Base-by-base conservation (phyloP, 2,113 vertebrate species). In the Ophthalmolycus amberensis region DNA sequence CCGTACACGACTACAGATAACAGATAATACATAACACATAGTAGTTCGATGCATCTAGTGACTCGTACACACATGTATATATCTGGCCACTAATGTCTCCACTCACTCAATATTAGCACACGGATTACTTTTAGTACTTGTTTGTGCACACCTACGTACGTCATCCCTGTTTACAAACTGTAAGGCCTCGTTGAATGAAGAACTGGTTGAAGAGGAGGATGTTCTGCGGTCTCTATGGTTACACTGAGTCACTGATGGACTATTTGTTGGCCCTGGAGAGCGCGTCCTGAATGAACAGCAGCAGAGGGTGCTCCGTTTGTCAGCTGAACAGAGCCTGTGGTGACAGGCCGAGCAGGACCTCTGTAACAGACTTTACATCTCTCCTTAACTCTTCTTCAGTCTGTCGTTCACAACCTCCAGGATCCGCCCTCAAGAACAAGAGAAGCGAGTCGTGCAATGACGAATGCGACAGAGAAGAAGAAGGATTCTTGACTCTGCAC, bases 141-240 rank as follows among this genome's bases (percentile, higher is more conserved):
- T 40, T 4, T 9, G 38, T 40, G 38, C 38, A 9, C 38, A 40
- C 38, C 37, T 7, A 38, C 7, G 9, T 18, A 48, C 46, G 16
- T 18, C 46, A 18, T 48, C 46, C 46, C 3, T 18, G 15, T 48
- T 20, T 48, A 48, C 46, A 48, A 48, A 48, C 46, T 48, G 46
- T 10, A n/a, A 65, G 37, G 18, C 48, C 32, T 29, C 15, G 37
- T 25, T 72, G 4, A 50, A 37, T 38, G n/a, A 62, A 71, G 52
- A 44, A 25, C 46, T 37, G 12, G 71, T 20, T 7, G 3, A 22
- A 40, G 52, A 46, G 40, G 8, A 70, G 46, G 25, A 9, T 22
- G 44, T 9, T 68, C 54, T 66, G 63, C 9, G 22, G 68, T 76
- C 58, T 71, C 40, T 16, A 18, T 18, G 65, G 54, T 68, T 16